Percentiles rank a stretch among this genome's conserved stretches.
phyloP scores from a whole-genome alignment of 1,140 invertebrate species.

The Eumeta japonica region DNA sequence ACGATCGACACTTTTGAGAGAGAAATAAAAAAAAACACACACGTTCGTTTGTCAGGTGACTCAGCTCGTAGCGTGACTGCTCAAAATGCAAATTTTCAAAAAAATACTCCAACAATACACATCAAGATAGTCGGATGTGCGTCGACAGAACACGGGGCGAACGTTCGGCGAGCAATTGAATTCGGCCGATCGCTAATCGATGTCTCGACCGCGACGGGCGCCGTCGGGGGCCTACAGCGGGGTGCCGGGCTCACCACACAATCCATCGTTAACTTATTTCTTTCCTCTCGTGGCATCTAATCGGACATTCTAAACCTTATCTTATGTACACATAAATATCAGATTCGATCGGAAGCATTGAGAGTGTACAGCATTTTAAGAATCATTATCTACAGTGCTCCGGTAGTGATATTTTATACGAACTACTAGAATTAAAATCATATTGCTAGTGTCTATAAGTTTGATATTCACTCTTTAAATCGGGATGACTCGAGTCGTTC shows the following conservation, averaged over 20 bases:
- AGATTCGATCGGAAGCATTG: slow-evolving; percentile 32
- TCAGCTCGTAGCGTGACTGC: slow-evolving; percentile 52
- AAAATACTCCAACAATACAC: slow-evolving; percentile 53
- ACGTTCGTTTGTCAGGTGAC: slow-evolving; percentile 54
- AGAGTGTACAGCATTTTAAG: slow-evolving; percentile 48
- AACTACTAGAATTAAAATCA: slow-evolving; percentile 25
- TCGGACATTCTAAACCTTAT: slow-evolving; percentile 42
- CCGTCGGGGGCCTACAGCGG: slow-evolving; percentile 53
- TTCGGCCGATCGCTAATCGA: slow-evolving; percentile 58
- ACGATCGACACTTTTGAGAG: slow-evolving; percentile 50
- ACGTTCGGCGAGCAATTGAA: slow-evolving; percentile 55
- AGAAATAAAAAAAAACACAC: slow-evolving; percentile 36
- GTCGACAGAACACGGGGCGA: slow-evolving; percentile 43
- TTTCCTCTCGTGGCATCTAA: slow-evolving; percentile 43
- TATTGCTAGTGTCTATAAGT: slow-evolving; percentile 29
- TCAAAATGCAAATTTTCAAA: slow-evolving; percentile 57
- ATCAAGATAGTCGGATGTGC: slow-evolving; percentile 46
- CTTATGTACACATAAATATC: slow-evolving; percentile 21
- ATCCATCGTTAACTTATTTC: slow-evolving; percentile 57
- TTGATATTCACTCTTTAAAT: slow-evolving; percentile 25
- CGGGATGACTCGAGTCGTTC: slow-evolving; percentile 21
- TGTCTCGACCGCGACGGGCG: slow-evolving; percentile 54
- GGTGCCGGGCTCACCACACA: slow-evolving; percentile 58
- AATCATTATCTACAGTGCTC: slow-evolving; percentile 51
- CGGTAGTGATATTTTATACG: slow-evolving; percentile 37